These are phyloP conservation scores for Hystrix brachyura DNA, from an alignment of 2,113 vertebrate genomes.

Conservation along the genomic window DNA sequence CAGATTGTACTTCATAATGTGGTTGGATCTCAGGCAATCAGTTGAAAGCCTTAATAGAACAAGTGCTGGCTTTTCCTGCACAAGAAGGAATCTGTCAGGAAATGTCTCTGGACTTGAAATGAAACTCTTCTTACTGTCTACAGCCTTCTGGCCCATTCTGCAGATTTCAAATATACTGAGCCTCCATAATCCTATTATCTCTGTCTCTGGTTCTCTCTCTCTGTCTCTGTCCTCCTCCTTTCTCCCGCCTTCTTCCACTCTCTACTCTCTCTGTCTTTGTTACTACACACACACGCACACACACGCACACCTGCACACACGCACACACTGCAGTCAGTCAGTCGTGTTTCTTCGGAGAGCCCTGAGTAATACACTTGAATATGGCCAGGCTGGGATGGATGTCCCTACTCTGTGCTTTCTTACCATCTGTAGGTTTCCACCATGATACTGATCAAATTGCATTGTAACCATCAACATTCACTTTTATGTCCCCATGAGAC, in stretches of 20 bases:
- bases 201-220: neutral
- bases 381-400: neutral
- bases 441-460: neutral
- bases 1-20: neutral
- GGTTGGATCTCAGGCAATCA: neutral
- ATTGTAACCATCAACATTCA: neutral
- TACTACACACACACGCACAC: neutral
- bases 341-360: neutral
- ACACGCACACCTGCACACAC: neutral
- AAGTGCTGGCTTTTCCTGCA: neutral
- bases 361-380: neutral
- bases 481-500: too few species aligned
- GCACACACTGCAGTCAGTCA: neutral
- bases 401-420: accelerated
- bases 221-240: neutral
- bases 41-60: neutral
- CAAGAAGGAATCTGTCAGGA: neutral
- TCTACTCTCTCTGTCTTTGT: neutral
- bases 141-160: neutral
- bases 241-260: neutral
- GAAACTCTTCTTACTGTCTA: neutral
- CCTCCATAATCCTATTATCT: neutral
- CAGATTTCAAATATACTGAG: neutral
- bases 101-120: neutral
- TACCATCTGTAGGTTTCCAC: neutral